These are phyloP conservation scores for Parus major DNA, from an alignment of 2,113 vertebrate genomes.

Conservation along the genomic window DNA sequence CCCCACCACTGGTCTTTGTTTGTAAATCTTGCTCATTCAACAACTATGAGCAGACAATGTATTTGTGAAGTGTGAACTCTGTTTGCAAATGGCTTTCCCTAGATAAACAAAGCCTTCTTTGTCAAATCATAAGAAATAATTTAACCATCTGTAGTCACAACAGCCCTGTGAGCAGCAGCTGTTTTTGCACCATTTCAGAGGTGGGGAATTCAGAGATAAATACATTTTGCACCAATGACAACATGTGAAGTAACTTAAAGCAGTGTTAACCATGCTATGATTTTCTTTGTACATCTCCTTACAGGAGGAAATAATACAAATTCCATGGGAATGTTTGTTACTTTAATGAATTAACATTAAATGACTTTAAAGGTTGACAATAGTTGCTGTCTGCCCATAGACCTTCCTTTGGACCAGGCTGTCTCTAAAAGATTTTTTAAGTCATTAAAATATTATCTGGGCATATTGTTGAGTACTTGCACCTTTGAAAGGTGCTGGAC, in stretches of 20 bases:
- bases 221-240: not conserved
- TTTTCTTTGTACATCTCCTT: not conserved
- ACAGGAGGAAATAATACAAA: not conserved
- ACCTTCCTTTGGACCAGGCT: not conserved
- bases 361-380: not conserved
- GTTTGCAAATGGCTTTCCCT: constrained; percentile 6
- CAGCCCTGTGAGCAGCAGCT: not conserved
- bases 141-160: not conserved
- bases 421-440: not conserved
- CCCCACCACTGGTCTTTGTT: not conserved
- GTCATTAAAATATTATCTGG: constrained; percentile 28
- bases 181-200: not conserved
- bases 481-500: not conserved
- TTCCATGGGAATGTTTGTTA: not conserved
- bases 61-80: not conserved
- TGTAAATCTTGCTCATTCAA: constrained; percentile 14
- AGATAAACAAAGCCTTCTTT: constrained; percentile 18
- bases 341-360: not conserved
- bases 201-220: not conserved
- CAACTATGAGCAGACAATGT: constrained; percentile 14
- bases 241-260: not conserved
- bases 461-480: not conserved
- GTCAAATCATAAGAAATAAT: not conserved
- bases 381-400: not conserved
- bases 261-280: not conserved